Evolutionary conservation across 2,888 invertebrate genomes (phyloP), one percentile per base, ranked within the genome.

Genomic region (Nymphalis polychloros): DNA sequence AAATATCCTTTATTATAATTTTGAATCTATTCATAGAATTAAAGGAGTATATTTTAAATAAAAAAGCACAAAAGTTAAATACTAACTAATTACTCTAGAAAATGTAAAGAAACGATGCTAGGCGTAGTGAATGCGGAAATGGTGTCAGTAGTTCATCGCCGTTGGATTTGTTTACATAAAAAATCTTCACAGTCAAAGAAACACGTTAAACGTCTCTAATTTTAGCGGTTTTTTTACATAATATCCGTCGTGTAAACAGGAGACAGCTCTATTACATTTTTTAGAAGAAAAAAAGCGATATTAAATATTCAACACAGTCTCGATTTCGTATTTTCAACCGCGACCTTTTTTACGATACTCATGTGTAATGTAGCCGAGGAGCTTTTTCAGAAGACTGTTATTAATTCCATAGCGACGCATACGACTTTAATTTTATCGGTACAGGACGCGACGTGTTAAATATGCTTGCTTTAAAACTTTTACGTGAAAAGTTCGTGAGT

Each of bases 291-390:
- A 80, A 79, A 79, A 79, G 74, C 70, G 78, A 75, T 81, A 86
- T 88, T 87, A 87, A 87, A 89, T 84, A 89, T 85, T 88, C 86
- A 87, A 79, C 80, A 83, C 79, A 79, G 76, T 83, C 81, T 81
- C 82, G 81, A 84, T 84, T 83, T 81, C 76, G 81, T 85, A 87
- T 84, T 55, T 85, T 83, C 81, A 83, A 62, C 75, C 76, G 75
- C 77, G 77, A 77, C 75, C 79, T 82, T 85, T 86, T 86, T 84
- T 83, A 83, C 79, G 81, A 82, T 78, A 78, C 80, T 77, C 69
- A 59, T 71, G 71, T 74, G 69, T 74, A 55, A 49, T 41, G 35
- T 55, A 31, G 57, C 69, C 63, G 71, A 68, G 68, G 64, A 68
- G 77, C 77, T 83, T 84, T 83, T 81, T 78, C 77, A 82, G 81